Base-by-base conservation (phyloP, 2,113 vertebrate species). In the Anser brachyrhynchus region DNA sequence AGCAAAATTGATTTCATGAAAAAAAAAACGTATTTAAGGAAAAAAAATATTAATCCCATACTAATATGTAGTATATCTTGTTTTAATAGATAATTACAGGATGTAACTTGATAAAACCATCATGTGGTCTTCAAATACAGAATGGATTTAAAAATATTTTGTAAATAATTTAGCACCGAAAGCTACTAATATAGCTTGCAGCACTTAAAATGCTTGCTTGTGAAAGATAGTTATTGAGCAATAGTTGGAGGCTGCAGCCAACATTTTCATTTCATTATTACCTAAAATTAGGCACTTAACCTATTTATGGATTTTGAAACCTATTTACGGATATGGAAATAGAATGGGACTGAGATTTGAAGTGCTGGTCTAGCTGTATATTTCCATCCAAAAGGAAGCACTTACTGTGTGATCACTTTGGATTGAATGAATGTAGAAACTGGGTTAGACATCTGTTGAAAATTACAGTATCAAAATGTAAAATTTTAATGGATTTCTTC, bases 261-360 rank as follows among this genome's bases (percentile, higher is more conserved):
- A 20, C 16, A 1, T 84, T 74, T 33, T 51, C 0, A 0, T 74
- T 33, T 51, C 0, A 0, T 74, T 87, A 23, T 18, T 85, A 21
- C 37, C 87, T 86, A 70, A 95, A 93, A 85, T 88, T 59, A 86
- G 78, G 16, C 18, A 19, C 35, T 93, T 66, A 64, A 28, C 6
- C 35, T 62, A 10, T 81, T 95, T 83, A 29, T 41, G 51, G 62
- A 3, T 65, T 28, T 29, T 52, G 72, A 41, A 67, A 28, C 8
- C 29, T 66, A 7, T 84, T 95, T 83, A 18, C 28, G 44, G 54
- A 3, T 54, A 31, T n/a, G 59, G 67, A 44, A 37, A 31, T 41
- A 43, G 81, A 82, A 26, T 0, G 1, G 57, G 52, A 15, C 54
- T 79, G 64, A 44, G 69, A 37, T 75, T 39, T 65, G 79, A 46